Percentiles rank a stretch among this genome's conserved stretches.
Conservation (phyloP, 1,140 invertebrate species). For the Drosophila asahinai region DNA sequence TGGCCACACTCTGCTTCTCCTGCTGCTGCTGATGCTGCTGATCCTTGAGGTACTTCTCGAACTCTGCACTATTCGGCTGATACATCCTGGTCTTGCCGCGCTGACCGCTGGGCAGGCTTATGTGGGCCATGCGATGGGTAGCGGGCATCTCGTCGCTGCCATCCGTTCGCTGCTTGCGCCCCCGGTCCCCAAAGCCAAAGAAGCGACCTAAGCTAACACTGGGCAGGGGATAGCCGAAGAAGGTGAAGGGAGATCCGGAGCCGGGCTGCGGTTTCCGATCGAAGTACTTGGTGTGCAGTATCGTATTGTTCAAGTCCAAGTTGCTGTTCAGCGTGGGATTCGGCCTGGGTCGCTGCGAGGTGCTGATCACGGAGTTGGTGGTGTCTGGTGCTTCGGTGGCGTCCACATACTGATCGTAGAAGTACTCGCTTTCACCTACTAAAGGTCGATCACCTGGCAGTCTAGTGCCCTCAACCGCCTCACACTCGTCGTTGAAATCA, state of each 20-base stretch:
- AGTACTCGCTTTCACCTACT: conserved; percentile 91
- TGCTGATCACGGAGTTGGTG: conserved; percentile 82
- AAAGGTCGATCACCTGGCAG: conserved; percentile 86
- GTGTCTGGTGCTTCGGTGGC: conserved; percentile 82
- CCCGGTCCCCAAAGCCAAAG: conserved; percentile 75
- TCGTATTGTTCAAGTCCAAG: conserved; percentile 88
- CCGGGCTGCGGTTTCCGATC: conserved; percentile 85
- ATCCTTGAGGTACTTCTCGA: conserved; percentile 80
- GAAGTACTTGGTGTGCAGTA: conserved; percentile 87
- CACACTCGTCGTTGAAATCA: conserved; percentile 83
- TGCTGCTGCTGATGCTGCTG: conserved; percentile 55
- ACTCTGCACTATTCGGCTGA: conserved; percentile 82
- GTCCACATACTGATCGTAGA: conserved; percentile 93
- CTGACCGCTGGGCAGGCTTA: conserved; percentile 49
- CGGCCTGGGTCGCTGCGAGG: conserved; percentile 85
- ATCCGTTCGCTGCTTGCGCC: conserved; percentile 74
- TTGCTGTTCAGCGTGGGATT: conserved; percentile 75
- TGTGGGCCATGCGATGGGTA: conserved; percentile 74
- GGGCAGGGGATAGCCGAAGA: conserved; percentile 93
- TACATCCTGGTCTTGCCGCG: conserved; percentile 83
- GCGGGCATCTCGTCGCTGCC: conserved; percentile 61
- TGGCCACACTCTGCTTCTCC: conserved; percentile 44
- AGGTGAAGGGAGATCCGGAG: conserved; percentile 88
- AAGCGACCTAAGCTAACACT: conserved; percentile 86
- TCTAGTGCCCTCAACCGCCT: conserved; percentile 68